Evolutionary conservation across 2,888 invertebrate species (phyloP).

Genomic region (Scaptomyza flava): DNA sequence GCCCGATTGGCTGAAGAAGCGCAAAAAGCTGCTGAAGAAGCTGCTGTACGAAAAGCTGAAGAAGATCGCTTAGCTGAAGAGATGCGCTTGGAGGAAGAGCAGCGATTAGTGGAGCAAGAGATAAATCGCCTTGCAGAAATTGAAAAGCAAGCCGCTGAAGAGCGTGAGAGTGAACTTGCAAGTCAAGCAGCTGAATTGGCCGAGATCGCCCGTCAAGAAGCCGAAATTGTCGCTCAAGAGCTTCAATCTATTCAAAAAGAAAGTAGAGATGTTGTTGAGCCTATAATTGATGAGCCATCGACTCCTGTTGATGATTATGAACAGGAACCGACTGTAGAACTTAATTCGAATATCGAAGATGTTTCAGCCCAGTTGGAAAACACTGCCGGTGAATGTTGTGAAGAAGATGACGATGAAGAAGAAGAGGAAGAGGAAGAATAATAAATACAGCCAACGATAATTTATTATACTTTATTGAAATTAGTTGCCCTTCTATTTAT

Average conservation of each 20-base stretch:
- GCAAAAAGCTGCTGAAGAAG: slow-evolving; percentile 37
- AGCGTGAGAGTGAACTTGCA: slow-evolving; percentile 88
- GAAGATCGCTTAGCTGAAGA: slow-evolving; percentile 81
- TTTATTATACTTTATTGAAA: slow-evolving; percentile 19
- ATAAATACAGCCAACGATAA: background rate
- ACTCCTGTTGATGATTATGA: slow-evolving; percentile 65
- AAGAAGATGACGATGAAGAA: slow-evolving; percentile 61
- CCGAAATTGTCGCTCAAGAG: slow-evolving; percentile 87
- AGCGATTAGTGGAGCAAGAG: slow-evolving; percentile 85
- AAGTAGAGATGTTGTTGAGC: slow-evolving; percentile 76
- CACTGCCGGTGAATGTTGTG: slow-evolving; percentile 57
- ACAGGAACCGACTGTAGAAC: slow-evolving; percentile 69
- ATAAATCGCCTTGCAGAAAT: slow-evolving; percentile 85
- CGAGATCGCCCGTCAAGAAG: slow-evolving; percentile 88
- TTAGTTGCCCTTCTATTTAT: slow-evolving; percentile 12
- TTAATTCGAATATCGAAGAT: slow-evolving; percentile 64
- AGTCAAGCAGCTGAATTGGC: slow-evolving; percentile 90
- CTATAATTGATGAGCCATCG: slow-evolving; percentile 84
- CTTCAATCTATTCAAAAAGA: slow-evolving; percentile 83
- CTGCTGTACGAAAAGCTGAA: slow-evolving; percentile 85
- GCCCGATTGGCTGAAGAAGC: slow-evolving; percentile 87
- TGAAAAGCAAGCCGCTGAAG: slow-evolving; percentile 85
- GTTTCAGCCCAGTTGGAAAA: slow-evolving; percentile 41
- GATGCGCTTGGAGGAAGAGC: slow-evolving; percentile 85
- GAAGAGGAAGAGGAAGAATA: slow-evolving; percentile 53